Base-by-base conservation (phyloP, 1,140 invertebrate genomes). In the Drosophila busckii region DNA sequence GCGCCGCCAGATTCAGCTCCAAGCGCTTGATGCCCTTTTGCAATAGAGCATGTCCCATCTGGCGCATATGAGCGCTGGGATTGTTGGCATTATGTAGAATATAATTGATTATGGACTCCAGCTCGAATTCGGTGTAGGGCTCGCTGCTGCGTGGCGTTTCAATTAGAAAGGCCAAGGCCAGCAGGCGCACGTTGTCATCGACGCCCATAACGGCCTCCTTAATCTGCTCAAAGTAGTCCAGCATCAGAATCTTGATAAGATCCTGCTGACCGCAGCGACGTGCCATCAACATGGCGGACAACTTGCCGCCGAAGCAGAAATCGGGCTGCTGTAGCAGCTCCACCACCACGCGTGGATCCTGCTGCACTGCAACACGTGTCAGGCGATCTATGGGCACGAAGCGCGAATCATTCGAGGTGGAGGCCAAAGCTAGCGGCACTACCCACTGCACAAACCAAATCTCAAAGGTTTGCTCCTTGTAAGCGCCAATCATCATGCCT, bases 61-160 rank as follows among this genome's bases (percentile, higher is more conserved):
- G 91, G 0, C 90, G 84, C n/a, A 90, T 87, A 55, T 89, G 88
- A 1, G 94, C 90, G 17, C 90, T 89, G 73, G 94, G 93, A 65
- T 91, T 92, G 62, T 92, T 92, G 10, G 93, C 88, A 88, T 96
- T 96, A 66, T 91, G 91, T 8, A 87, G 78, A 12, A 95, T 76
- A 87, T 93, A 95, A 16, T 83, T 75, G n/a, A 90, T 70, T 20
- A 96, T 87, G n/a, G 93, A 88, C 7, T 91, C 73, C 9, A 96
- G 89, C 85, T 96, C 95, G 37, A 84, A 85, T 2, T 64, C 8
- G 1, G 87, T 88, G 49, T 94, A 91, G 0, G 84, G 25, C 82
- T 95, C 92, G 8, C 94, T 94, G 8, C 90, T 92, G 82, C 93
- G 94, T 31, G 91, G 91, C 7, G 91, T 93, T 68, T 95, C 94